Percentiles rank a stretch among this genome's conserved stretches.
phyloP scores from a whole-genome alignment of 2,797 vertebrate species.

The Pseudochaenichthys georgianus region DNA sequence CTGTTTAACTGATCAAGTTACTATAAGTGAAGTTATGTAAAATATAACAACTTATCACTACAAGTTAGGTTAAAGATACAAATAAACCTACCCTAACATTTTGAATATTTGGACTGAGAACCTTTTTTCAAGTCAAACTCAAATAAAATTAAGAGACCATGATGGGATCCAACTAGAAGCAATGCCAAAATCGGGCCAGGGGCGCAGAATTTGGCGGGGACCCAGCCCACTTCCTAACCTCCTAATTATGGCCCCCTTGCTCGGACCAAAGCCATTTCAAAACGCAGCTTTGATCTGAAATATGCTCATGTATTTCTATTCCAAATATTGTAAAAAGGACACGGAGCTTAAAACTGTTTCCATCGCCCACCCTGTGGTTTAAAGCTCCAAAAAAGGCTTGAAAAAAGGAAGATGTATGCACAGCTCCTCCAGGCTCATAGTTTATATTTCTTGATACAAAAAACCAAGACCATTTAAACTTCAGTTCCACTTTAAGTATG shows the following conservation, averaged over 20 bases:
- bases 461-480: background rate
- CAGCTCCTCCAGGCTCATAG: background rate
- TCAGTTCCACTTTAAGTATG: background rate
- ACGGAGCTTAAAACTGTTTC: background rate
- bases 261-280: no score
- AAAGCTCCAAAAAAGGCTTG: constrained; percentile 5
- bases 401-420: background rate
- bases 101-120: background rate
- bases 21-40: no score
- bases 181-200: no score
- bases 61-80: background rate
- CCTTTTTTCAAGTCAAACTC: background rate
- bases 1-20: no score
- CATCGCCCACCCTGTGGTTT: no score
- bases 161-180: no score
- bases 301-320: no score
- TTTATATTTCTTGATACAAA: background rate
- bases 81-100: background rate
- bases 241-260: no score
- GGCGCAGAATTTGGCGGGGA: no score
- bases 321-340: background rate
- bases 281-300: no score
- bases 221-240: no score
- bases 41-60: background rate
- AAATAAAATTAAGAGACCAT: background rate